Evolutionary conservation across 2,797 vertebrate genomes (phyloP).

Genomic region (Onychomys torridus): DNA sequence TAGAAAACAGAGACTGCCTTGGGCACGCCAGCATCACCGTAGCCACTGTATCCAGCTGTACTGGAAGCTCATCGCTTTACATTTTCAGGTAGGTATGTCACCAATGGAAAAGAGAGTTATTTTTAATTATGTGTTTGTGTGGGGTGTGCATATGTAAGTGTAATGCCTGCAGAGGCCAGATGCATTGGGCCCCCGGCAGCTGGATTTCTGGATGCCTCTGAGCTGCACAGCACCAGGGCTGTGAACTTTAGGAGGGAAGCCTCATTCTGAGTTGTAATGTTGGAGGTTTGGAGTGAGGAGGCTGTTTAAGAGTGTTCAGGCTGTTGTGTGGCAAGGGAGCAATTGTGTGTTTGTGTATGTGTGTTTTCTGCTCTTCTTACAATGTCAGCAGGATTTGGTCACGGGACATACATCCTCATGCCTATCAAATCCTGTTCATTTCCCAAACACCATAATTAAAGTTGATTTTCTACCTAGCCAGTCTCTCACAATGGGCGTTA

Average conservation of each 20-base stretch:
- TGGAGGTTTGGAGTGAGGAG: neutral
- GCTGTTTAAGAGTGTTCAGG: neutral
- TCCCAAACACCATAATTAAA: neutral
- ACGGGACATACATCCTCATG: neutral
- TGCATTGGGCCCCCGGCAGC: neutral
- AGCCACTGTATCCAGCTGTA: neutral
- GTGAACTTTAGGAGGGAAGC: neutral
- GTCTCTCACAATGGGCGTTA: neutral
- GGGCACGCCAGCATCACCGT: neutral
- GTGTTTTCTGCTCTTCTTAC: too few relatives aligned
- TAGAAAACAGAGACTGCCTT: neutral
- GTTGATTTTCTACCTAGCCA: neutral
- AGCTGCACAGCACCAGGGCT: accelerated
- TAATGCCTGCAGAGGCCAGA: neutral
- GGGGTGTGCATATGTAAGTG: neutral
- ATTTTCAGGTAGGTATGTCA: neutral
- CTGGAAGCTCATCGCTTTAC: neutral
- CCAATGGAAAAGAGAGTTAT: neutral
- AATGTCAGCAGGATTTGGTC: neutral
- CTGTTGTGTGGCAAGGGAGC: neutral
- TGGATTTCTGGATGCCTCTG: neutral
- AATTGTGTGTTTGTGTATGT: neutral
- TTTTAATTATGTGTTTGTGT: neutral
- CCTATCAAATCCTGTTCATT: neutral
- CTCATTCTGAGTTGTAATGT: neutral